phyloP scores from a whole-genome alignment of 2,113 vertebrate species.

The Ammodramus savannarum region DNA sequence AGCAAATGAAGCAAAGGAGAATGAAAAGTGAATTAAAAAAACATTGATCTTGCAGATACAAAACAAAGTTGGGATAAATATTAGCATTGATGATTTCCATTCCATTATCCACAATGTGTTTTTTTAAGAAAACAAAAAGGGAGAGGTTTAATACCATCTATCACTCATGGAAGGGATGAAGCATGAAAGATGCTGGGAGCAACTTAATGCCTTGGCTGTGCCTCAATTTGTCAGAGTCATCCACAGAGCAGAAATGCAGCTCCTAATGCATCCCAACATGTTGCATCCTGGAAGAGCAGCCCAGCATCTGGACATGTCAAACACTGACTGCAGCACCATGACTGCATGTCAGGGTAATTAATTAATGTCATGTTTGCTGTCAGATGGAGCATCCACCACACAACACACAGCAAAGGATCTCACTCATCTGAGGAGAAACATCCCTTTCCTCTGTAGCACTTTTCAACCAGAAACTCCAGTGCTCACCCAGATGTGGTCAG shows the following conservation, averaged over 20 bases:
- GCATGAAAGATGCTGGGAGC: constrained; percentile 55
- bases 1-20: constrained; percentile 36
- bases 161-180: constrained; percentile 55
- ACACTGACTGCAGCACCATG: not conserved
- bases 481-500: not conserved
- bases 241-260: constrained; percentile 2
- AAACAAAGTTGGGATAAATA: constrained; percentile 47
- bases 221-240: constrained; percentile 59
- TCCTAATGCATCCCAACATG: constrained; percentile 36
- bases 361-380: not conserved
- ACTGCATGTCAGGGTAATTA: constrained; percentile 29
- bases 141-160: constrained; percentile 27
- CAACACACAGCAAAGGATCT: not conserved
- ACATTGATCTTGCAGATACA: constrained; percentile 21
- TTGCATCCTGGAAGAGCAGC: constrained; percentile 14
- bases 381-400: not conserved
- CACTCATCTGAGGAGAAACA: not conserved
- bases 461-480: not conserved
- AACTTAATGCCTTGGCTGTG: constrained; percentile 46
- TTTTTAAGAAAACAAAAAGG: not conserved
- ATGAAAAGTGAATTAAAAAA: constrained; percentile 32
- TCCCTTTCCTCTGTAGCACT: not conserved
- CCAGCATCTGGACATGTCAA: constrained; percentile 37
- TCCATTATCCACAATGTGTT: constrained; percentile 22
- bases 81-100: constrained; percentile 9